These are phyloP conservation scores for Halictus rubicundus DNA, from an alignment of 1,140 invertebrate species.

Conservation along the genomic window DNA sequence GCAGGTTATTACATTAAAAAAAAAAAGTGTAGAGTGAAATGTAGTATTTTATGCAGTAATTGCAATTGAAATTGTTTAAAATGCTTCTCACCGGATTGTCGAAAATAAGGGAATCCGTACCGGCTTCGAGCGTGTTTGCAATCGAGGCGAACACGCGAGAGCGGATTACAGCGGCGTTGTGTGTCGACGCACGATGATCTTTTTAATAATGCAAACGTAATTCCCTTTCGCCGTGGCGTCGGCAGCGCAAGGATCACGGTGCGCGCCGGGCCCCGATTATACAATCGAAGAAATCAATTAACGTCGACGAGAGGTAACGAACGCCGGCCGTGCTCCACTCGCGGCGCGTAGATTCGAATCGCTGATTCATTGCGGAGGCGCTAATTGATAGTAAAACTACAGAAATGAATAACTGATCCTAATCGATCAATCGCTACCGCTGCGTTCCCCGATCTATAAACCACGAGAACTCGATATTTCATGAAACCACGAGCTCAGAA, in stretches of 20 bases:
- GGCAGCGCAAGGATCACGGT: constrained; percentile 7
- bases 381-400: constrained; percentile 70
- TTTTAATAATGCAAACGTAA: constrained; percentile 32
- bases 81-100: no score
- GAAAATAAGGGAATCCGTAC: no score
- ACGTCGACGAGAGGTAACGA: constrained; percentile 57
- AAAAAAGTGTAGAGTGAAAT: no score
- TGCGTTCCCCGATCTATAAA: constrained; percentile 32
- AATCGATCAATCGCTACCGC: constrained; percentile 66
- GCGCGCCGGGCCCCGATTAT: constrained; percentile 52
- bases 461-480: constrained; percentile 26
- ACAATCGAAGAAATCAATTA: constrained; percentile 71
- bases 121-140: no score
- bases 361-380: constrained; percentile 65
- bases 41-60: no score
- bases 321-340: neutral
- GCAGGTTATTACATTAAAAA: no score
- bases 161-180: no score
- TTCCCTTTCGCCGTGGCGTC: constrained; percentile 32
- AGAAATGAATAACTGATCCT: constrained; percentile 66
- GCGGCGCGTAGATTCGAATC: constrained; percentile 47
- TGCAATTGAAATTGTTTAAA: no score
- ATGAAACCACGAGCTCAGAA: constrained; percentile 10
- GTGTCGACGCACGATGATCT: constrained; percentile 9
- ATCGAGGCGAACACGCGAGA: no score